phyloP scores from a whole-genome alignment of 1,140 invertebrate species.

The Pseudomyrmex dendroicus region DNA sequence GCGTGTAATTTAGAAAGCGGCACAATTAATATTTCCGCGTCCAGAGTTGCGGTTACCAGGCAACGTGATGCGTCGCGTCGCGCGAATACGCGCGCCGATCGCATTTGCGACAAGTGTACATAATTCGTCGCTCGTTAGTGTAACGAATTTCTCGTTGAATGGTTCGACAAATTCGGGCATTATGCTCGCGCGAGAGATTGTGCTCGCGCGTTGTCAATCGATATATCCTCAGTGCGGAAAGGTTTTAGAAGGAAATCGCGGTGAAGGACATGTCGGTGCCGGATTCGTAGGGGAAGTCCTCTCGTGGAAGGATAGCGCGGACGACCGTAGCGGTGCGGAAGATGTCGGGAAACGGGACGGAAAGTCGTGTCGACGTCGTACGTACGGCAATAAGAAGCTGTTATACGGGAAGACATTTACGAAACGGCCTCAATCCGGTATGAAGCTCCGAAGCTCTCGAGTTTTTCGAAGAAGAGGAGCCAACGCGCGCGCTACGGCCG shows the following conservation, averaged over 20 bases:
- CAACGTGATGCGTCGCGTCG: conserved; percentile 61
- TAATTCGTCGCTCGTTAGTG: conserved; percentile 74
- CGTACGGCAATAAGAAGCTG: conserved; percentile 69
- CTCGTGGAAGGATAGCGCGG: neutral
- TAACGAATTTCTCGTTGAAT: conserved; percentile 70
- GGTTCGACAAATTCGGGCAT: conserved; percentile 73
- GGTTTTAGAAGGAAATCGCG: neutral
- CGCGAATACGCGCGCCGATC: conserved; percentile 9
- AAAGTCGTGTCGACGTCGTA: conserved; percentile 63
- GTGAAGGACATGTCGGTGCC: conserved; percentile 32
- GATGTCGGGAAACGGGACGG: conserved; percentile 34
- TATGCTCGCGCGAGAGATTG: conserved; percentile 69
- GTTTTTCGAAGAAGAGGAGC: conserved; percentile 4
- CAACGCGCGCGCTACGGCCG: conserved; percentile 15
- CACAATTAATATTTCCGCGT: conserved; percentile 72
- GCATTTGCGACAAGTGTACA: conserved; percentile 71
- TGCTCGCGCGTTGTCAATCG: conserved; percentile 57
- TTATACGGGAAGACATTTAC: conserved; percentile 71
- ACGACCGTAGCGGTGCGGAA: conserved; percentile 26
- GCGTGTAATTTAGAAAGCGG: conserved; percentile 62
- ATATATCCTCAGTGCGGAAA: conserved; percentile 58
- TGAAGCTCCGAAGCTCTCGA: conserved; percentile 51
- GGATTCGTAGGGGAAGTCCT: conserved; percentile 26
- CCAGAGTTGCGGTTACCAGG: conserved; percentile 68
- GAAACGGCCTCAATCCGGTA: conserved; percentile 58